Conservation (phyloP, 2,888 invertebrate species). For the Syritta pipiens region DNA sequence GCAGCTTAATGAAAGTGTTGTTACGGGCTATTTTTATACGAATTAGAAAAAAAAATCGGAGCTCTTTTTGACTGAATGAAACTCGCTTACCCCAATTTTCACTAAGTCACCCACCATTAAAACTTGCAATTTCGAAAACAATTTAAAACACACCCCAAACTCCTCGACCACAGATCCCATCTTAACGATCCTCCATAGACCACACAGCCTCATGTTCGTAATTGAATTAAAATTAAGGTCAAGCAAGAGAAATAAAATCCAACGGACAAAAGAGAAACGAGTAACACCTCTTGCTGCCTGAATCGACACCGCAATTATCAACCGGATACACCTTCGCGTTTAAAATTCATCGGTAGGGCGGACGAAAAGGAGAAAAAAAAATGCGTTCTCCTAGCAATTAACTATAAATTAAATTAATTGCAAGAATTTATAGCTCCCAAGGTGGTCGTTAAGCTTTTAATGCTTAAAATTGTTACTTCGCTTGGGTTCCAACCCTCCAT, state of each 20-base stretch:
- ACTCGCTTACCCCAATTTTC: too few relatives aligned
- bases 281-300: slow-evolving; percentile 9
- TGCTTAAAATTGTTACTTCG: slow-evolving; percentile 70
- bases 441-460: slow-evolving; percentile 71
- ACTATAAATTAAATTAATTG: slow-evolving; percentile 71
- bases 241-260: slow-evolving; percentile 24
- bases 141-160: too few relatives aligned
- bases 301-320: slow-evolving; percentile 65
- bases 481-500: slow-evolving; percentile 6
- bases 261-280: background rate
- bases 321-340: slow-evolving; percentile 60
- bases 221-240: slow-evolving; percentile 63
- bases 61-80: too few relatives aligned
- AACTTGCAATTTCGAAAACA: too few relatives aligned
- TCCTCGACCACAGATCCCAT: too few relatives aligned
- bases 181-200: slow-evolving; percentile 25
- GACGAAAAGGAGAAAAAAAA: slow-evolving; percentile 26
- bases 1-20: too few relatives aligned
- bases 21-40: too few relatives aligned
- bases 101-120: too few relatives aligned
- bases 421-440: slow-evolving; percentile 70
- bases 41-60: too few relatives aligned
- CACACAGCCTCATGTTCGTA: slow-evolving; percentile 21
- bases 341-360: slow-evolving; percentile 34
- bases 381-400: slow-evolving; percentile 64